Evolutionary conservation across 2,113 vertebrate genomes (phyloP).

Genomic region (Zosterops borbonicus): DNA sequence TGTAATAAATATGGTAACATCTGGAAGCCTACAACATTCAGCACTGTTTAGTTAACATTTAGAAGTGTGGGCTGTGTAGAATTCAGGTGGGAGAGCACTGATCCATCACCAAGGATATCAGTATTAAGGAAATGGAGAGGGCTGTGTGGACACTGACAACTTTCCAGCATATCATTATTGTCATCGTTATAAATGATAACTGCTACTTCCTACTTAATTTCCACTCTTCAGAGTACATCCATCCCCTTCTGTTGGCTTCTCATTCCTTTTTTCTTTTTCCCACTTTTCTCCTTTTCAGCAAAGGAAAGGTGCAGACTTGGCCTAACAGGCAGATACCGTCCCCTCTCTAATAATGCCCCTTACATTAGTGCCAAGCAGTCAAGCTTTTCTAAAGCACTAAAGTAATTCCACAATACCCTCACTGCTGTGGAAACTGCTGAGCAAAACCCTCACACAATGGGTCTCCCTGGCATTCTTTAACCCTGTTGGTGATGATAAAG

Average conservation of each 20-base stretch:
- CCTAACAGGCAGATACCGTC: neutral
- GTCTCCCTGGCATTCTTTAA: slow-evolving; percentile 73
- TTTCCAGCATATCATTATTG: neutral
- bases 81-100: neutral
- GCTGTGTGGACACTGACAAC: neutral
- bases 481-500: slow-evolving; percentile 77
- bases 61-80: neutral
- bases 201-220: neutral
- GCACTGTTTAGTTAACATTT: neutral
- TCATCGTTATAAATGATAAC: neutral
- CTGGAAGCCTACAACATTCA: slow-evolving; percentile 24
- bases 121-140: neutral
- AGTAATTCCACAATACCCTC: slow-evolving; percentile 68
- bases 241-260: neutral
- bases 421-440: slow-evolving; percentile 74
- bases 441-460: slow-evolving; percentile 68
- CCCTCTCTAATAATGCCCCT: slow-evolving; percentile 65
- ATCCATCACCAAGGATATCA: neutral
- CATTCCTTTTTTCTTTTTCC: accelerated
- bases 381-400: slow-evolving; percentile 56
- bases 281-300: neutral
- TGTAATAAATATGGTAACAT: slow-evolving; percentile 4
- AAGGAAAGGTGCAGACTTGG: neutral
- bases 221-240: neutral
- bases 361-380: slow-evolving; percentile 49